These are phyloP conservation scores for Oceanites oceanicus DNA, from an alignment of 2,113 vertebrate genomes.

Conservation along the genomic window DNA sequence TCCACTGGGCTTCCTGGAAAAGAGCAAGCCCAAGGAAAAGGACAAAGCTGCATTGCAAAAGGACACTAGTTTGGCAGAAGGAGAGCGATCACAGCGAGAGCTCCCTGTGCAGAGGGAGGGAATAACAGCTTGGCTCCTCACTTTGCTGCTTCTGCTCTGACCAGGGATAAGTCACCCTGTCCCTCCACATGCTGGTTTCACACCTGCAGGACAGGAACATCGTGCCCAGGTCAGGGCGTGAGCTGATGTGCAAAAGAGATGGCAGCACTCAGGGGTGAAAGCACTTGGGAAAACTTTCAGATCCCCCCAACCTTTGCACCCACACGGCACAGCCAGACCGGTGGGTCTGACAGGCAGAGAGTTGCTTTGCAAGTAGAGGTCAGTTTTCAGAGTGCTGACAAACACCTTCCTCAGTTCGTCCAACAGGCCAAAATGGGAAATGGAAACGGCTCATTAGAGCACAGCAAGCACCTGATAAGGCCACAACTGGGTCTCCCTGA, in stretches of 20 bases:
- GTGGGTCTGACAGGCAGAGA: neutral
- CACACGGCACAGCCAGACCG: rapidly evolving
- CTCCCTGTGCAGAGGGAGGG: neutral
- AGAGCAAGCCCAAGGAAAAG: neutral
- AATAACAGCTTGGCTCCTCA: neutral
- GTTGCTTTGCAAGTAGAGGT: neutral
- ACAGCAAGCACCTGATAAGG: neutral
- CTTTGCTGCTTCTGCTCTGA: neutral
- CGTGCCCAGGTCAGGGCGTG: rapidly evolving
- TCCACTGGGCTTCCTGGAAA: neutral
- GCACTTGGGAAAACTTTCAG: neutral
- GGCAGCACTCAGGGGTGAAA: neutral
- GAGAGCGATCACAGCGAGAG: neutral
- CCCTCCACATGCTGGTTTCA: neutral
- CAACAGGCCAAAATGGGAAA: neutral
- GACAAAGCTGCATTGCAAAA: neutral
- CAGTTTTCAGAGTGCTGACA: neutral
- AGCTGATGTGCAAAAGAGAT: neutral
- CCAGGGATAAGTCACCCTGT: neutral
- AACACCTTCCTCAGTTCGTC: neutral
- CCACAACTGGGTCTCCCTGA: neutral
- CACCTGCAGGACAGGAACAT: neutral
- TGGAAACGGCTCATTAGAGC: neutral
- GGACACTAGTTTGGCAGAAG: neutral
- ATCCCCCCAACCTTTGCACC: neutral